phyloP scores from a whole-genome alignment of 2,888 invertebrate genomes.

The Petrolisthes manimaculis region DNA sequence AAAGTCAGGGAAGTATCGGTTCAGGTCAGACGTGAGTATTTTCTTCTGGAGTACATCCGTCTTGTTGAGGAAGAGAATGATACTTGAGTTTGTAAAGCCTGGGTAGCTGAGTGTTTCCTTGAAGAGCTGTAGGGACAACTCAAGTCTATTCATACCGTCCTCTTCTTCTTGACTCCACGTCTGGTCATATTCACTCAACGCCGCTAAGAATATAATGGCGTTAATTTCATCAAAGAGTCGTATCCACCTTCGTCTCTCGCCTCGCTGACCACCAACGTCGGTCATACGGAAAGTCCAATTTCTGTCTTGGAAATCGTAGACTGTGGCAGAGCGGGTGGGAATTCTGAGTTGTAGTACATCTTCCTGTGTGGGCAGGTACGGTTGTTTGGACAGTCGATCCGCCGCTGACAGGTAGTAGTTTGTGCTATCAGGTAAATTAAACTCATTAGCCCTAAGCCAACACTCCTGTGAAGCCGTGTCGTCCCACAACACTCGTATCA shows the following conservation, averaged over 20 bases:
- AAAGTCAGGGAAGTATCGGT: conserved; percentile 63
- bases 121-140: conserved; percentile 62
- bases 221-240: conserved; percentile 63
- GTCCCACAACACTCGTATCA: conserved; percentile 60
- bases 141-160: conserved; percentile 63
- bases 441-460: conserved; percentile 64
- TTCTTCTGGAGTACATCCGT: conserved; percentile 63
- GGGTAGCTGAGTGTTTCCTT: conserved; percentile 56
- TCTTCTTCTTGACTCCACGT: conserved; percentile 64
- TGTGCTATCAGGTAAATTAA: conserved; percentile 64
- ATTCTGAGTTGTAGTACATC: conserved; percentile 63
- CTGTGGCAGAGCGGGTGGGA: conserved; percentile 61
- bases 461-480: conserved; percentile 63
- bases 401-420: conserved; percentile 60
- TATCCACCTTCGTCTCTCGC: conserved; percentile 64
- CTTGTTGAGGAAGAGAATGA: conserved; percentile 64
- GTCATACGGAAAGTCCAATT: conserved; percentile 65
- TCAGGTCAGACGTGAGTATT: conserved; percentile 54
- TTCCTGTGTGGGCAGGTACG: conserved; percentile 64
- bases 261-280: conserved; percentile 65
- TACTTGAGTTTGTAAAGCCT: conserved; percentile 56
- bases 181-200: conserved; percentile 65
- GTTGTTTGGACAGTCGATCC: conserved; percentile 53
- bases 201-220: conserved; percentile 64
- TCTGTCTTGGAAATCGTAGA: conserved; percentile 62